These are phyloP conservation scores for Sinelater perroti DNA, from an alignment of 2,888 invertebrate species.

Conservation along the genomic window DNA sequence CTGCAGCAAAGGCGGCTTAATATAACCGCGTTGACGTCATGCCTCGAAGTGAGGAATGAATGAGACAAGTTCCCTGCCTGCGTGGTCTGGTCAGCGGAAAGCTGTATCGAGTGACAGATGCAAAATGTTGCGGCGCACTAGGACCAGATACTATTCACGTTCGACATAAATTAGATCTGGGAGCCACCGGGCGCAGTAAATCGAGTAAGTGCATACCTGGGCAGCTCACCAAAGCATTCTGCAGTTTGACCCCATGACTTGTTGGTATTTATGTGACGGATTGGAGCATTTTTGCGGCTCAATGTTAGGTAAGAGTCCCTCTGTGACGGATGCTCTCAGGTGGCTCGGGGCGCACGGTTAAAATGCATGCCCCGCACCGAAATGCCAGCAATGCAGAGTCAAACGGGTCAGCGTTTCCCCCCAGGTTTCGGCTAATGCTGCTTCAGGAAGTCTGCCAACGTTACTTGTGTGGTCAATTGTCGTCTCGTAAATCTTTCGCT, in stretches of 20 bases:
- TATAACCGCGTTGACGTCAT: conserved; percentile 8
- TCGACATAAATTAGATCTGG: conserved; percentile 31
- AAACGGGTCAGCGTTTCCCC: conserved; percentile 15
- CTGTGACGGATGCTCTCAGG: no score
- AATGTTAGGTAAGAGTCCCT: not conserved
- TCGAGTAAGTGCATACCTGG: conserved; percentile 35
- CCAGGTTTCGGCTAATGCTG: conserved; percentile 10
- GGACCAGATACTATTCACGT: conserved; percentile 25
- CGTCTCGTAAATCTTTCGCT: conserved; percentile 38
- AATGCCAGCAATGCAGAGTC: conserved; percentile 25
- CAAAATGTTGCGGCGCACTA: conserved; percentile 20
- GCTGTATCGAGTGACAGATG: conserved; percentile 10
- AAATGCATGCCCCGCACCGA: conserved; percentile 15
- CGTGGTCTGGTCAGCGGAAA: conserved; percentile 16
- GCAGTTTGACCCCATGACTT: conserved; percentile 33
- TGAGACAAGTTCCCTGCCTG: conserved; percentile 11
- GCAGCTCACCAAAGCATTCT: conserved; percentile 34
- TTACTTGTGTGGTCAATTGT: conserved; percentile 38
- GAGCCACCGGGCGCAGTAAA: conserved; percentile 31
- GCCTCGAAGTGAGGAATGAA: no score
- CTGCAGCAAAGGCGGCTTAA: conserved; percentile 15
- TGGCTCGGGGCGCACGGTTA: no score
- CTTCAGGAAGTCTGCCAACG: conserved; percentile 31
- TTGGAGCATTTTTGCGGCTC: conserved; percentile 9
- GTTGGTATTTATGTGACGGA: conserved; percentile 25